Evolutionary conservation across 2,113 vertebrate genomes (phyloP), one percentile per base, ranked within the genome.

Genomic region (Mormyrus iriodes): DNA sequence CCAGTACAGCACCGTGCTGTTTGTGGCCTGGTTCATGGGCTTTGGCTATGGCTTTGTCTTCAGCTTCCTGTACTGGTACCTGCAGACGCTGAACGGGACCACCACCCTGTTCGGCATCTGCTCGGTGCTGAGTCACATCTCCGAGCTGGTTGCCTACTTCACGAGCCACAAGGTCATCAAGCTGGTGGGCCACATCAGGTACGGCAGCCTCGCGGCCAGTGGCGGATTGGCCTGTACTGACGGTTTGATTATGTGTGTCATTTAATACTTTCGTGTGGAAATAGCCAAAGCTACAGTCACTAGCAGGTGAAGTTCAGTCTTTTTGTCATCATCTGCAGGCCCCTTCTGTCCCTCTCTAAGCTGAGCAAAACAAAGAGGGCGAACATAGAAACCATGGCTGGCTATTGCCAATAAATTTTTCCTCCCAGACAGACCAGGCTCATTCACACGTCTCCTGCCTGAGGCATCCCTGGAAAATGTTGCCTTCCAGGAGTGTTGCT

Each of bases 1-100:
- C 91, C 98, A 96, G 84, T 99, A 99, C 0, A 95, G 97, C 92
- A 98, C 98, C 0, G 97, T 99, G 88, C 95, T 99, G 15, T 99
- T 99, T 0, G 98, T 99, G 79, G 98, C 98, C 0, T 99, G 98
- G 98, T 99, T 99, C 93, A 99, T 99, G 98, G 98, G 98, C 0
- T 99, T 99, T 87, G 97, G 98, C 1, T 99, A 99, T 0, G 98
- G 98, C 91, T 99, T 99, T 12, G 97, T 99, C 76, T 99, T 99
- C 94, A 99, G 96, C 89, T 99, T 99, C 92, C 97, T 99, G 46
- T 99, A 97, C 94, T 99, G 98, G 98, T 98, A 99, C 92, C 90
- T 99, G 92, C 95, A 98, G 93, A 98, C 99, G 91, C 95, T 99
- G 91, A 95, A 97, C 0, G 98, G 98, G 24, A 97, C 97, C 8